Conservation (phyloP, 2,113 vertebrate genomes). For the Syngnathoides biaculeatus region DNA sequence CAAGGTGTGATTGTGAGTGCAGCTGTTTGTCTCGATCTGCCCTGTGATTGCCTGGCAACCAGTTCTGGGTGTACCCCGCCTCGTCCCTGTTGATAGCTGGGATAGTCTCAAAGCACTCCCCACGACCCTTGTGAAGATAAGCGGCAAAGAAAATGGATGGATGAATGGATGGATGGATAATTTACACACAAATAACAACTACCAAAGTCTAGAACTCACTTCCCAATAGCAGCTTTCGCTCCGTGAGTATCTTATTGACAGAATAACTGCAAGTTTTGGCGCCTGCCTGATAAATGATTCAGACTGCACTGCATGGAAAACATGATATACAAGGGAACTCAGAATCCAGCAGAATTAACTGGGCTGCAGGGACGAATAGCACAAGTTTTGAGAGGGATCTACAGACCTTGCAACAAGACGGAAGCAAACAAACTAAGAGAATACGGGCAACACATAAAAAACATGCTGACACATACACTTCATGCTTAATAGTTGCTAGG, state of each 20-base stretch:
- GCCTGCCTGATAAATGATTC: neutral
- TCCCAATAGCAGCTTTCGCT: neutral
- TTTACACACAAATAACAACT: neutral
- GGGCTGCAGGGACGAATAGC: neutral
- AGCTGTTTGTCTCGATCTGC: too few species aligned
- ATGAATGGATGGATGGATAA: too few species aligned
- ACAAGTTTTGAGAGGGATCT: neutral
- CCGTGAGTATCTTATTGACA: neutral
- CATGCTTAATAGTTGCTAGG: neutral
- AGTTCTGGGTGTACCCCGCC: too few species aligned
- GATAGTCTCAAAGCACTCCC: too few species aligned
- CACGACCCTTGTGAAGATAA: too few species aligned
- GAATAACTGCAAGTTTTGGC: neutral
- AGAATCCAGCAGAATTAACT: neutral
- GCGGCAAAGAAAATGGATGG: too few species aligned
- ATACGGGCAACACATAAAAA: neutral
- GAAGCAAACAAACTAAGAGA: neutral
- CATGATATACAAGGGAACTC: slow-evolving; percentile 4
- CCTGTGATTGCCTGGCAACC: too few species aligned
- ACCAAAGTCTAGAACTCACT: neutral
- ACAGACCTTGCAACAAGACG: neutral
- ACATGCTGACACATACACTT: neutral
- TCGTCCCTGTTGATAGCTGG: too few species aligned
- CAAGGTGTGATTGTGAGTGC: too few species aligned
- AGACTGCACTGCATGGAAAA: neutral